Percentiles rank a stretch among this genome's conserved stretches.
Conservation (phyloP, 2,113 vertebrate genomes). For the Sphyrna mokarran region DNA sequence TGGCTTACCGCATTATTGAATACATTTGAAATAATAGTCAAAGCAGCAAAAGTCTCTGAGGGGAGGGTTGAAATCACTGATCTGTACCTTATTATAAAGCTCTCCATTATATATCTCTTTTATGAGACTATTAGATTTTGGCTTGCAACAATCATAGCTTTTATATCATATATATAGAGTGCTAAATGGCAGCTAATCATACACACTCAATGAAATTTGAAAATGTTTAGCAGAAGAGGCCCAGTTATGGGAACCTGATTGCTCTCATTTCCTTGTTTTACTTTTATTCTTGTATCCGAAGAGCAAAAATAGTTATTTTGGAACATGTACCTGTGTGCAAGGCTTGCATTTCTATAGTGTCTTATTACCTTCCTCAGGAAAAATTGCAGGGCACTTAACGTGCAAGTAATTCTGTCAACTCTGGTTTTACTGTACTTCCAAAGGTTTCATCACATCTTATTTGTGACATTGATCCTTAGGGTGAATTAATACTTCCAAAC, state of each 20-base stretch:
- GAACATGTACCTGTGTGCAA: background rate
- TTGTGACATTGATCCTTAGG: background rate
- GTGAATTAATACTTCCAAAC: background rate
- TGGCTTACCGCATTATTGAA: background rate
- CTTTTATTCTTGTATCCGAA: background rate
- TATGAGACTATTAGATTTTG: slow-evolving; percentile 21
- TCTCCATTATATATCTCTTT: background rate
- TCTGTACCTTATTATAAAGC: slow-evolving; percentile 12
- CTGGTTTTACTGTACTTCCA: background rate
- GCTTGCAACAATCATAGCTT: background rate
- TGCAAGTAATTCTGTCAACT: background rate
- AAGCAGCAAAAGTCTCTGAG: background rate
- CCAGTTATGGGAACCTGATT: slow-evolving; percentile 1
- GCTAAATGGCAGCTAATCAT: slow-evolving; percentile 4
- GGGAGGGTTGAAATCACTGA: background rate
- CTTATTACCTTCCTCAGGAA: background rate
- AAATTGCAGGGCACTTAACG: background rate
- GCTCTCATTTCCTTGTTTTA: slow-evolving; percentile 24
- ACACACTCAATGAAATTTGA: slow-evolving; percentile 7
- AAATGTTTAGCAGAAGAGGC: background rate
- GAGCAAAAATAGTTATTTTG: background rate
- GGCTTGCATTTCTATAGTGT: background rate
- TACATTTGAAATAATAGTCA: background rate
- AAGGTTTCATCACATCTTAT: background rate
- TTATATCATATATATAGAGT: background rate